These are phyloP conservation scores for Salvelinus sp. DNA, from an alignment of 2,113 vertebrate species.

Conservation along the genomic window DNA sequence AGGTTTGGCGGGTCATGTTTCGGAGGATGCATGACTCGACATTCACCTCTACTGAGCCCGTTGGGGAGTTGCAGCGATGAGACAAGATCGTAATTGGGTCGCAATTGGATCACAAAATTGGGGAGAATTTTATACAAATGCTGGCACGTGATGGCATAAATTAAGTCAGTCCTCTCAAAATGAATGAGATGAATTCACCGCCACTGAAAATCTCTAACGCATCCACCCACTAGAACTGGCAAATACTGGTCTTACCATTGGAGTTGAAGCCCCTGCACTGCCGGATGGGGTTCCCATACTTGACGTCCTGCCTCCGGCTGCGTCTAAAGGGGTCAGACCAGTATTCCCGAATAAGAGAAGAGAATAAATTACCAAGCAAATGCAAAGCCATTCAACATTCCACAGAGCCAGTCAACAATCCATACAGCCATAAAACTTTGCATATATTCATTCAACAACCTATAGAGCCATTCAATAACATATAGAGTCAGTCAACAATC, in stretches of 20 bases:
- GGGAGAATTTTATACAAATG: too few species aligned
- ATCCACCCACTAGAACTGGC: neutral
- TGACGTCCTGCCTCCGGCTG: constrained; percentile 82
- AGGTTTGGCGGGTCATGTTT: too few species aligned
- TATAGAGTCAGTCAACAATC: neutral
- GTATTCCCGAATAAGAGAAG: constrained; percentile 66
- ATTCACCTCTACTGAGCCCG: too few species aligned
- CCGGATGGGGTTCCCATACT: constrained; percentile 82
- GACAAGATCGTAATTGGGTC: too few species aligned
- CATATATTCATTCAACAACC: neutral
- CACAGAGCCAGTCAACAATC: constrained; percentile 6
- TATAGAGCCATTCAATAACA: constrained; percentile 6
- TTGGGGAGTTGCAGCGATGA: too few species aligned
- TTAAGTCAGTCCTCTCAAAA: too few species aligned
- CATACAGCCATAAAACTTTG: neutral
- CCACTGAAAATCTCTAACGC: neutral
- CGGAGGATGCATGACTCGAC: too few species aligned
- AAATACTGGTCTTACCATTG: constrained; percentile 64
- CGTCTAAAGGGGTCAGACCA: constrained; percentile 78
- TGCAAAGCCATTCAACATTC: constrained; percentile 58
- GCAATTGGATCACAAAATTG: too few species aligned
- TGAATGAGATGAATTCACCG: neutral
- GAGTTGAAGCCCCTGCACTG: constrained; percentile 83
- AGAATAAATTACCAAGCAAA: constrained; percentile 67
- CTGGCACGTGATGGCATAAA: too few species aligned